Conservation (phyloP, 2,797 vertebrate species). For the Zenarchopterus dispar region DNA sequence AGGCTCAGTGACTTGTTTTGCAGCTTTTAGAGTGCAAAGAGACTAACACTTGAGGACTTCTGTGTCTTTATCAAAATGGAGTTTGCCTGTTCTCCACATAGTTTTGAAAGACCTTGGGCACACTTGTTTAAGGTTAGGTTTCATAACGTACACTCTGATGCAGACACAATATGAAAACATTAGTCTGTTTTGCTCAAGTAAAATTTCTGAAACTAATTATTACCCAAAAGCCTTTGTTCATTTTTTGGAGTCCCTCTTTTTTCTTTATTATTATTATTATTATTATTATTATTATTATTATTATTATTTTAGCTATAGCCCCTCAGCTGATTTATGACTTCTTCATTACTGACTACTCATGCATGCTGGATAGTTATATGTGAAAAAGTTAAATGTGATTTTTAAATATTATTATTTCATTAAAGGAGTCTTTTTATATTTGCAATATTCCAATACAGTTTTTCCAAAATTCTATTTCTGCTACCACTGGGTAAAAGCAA, state of each 20-base stretch:
- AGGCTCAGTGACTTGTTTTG: too few relatives aligned
- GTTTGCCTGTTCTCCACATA: too few relatives aligned
- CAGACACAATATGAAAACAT: too few relatives aligned
- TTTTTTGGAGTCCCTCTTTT: not conserved
- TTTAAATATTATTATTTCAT: conserved; percentile 66
- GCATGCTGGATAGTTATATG: conserved; percentile 56
- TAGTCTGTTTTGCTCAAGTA: too few relatives aligned
- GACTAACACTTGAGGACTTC: too few relatives aligned
- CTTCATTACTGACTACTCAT: conserved; percentile 29
- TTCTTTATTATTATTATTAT: too few relatives aligned
- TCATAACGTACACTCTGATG: too few relatives aligned
- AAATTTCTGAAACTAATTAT: not conserved
- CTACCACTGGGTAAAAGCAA: conserved; percentile 61
- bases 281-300: too few relatives aligned
- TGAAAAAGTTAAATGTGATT: conserved; percentile 68
- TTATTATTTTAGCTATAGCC: conserved; percentile 31
- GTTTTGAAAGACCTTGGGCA: too few relatives aligned
- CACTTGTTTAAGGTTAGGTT: too few relatives aligned
- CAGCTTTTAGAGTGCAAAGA: too few relatives aligned
- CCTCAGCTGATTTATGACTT: conserved; percentile 15
- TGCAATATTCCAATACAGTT: conserved; percentile 36
- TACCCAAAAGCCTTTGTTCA: not conserved
- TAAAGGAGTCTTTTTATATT: conserved; percentile 33
- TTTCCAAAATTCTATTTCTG: conserved; percentile 53
- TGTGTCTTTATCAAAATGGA: too few relatives aligned